Base-by-base conservation (phyloP, 2,888 invertebrate species). In the Cantharis rustica region DNA sequence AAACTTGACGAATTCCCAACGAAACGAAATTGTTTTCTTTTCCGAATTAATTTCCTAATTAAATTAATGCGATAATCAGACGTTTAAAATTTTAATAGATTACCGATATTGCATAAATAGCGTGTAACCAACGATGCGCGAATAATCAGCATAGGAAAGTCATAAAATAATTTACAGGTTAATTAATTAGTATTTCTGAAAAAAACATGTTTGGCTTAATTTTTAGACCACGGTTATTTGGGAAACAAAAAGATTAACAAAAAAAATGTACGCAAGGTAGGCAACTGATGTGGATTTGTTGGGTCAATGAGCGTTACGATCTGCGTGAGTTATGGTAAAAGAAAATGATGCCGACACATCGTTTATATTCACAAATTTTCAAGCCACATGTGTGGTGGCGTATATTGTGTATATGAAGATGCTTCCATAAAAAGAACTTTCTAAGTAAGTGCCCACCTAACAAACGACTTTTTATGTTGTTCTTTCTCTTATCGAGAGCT, bases 271-370 rank as follows among this genome's bases (percentile, higher is more conserved):
- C n/a, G n/a, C 47, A 47, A 47, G 47, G 47, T 64, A 64, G 82
- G 79, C 71, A 80, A 80, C 78, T 47, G n/a, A 47, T 47, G 47
- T 47, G 47, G 47, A 47, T 47, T 47, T 47, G 47, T 81, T 80
- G 79, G 83, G 83, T 84, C 84, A 82, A 83, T 82, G 82, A 81
- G 81, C 81, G 82, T 82, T 82, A 82, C 82, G 82, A 82, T 82
- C 81, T 80, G 80, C 79, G 80, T 81, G 82, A 83, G 81, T 78
- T 82, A 82, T 80, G 82, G 79, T 83, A 82, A 81, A 82, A 82
- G 81, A 82, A 84, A 83, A 77, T 79, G 80, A 81, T 79, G 79
- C 80, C 82, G 83, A 83, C 83, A 82, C 81, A 81, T 83, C 84
- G 82, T 84, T 84, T 83, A 83, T 84, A 82, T 84, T 81, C 81